A percentile compares a stretch with the other conserved stretches of the same genome.
phyloP scores from a whole-genome alignment of 2,113 vertebrate species.

The Thunnus maccoyii region DNA sequence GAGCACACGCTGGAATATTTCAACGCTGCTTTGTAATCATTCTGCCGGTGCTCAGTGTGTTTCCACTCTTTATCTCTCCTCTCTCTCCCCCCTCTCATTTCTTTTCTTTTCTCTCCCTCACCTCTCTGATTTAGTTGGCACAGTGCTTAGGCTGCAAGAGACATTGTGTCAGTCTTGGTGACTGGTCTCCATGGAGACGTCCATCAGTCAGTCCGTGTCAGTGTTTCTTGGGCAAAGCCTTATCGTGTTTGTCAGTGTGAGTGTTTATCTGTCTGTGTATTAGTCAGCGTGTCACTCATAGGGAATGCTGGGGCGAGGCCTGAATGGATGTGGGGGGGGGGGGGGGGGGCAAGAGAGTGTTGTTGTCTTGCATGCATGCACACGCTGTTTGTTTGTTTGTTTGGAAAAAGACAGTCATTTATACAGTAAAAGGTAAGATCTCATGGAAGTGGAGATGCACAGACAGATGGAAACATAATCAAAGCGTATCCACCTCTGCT shows the following conservation, averaged over 20 bases:
- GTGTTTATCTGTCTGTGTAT: slow-evolving; percentile 78
- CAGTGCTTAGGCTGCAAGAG: slow-evolving; percentile 56
- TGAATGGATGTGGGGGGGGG: slow-evolving; percentile 36
- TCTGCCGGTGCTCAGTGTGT: slow-evolving; percentile 13
- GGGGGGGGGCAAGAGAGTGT: slow-evolving; percentile 9
- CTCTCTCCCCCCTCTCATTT: neutral
- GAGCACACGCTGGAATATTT: slow-evolving; percentile 17
- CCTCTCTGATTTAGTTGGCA: slow-evolving; percentile 58
- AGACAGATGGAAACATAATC: slow-evolving; percentile 28
- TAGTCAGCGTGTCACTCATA: slow-evolving; percentile 78
- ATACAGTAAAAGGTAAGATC: neutral
- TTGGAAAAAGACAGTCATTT: neutral
- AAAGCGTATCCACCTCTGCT: slow-evolving; percentile 30
- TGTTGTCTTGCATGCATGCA: slow-evolving; percentile 40
- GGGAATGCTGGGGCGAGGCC: slow-evolving; percentile 51
- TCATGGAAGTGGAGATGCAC: neutral
- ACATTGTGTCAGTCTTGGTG: slow-evolving; percentile 79
- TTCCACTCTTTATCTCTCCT: slow-evolving; percentile 33
- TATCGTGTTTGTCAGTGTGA: slow-evolving; percentile 82
- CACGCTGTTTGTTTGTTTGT: slow-evolving; percentile 10
- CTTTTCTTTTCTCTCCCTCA: neutral
- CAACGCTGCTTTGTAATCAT: slow-evolving; percentile 32
- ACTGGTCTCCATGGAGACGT: slow-evolving; percentile 83
- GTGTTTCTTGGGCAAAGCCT: slow-evolving; percentile 72
- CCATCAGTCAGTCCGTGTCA: slow-evolving; percentile 80